phyloP scores from a whole-genome alignment of 2,113 vertebrate species.

The Callocephalon fimbriatum region DNA sequence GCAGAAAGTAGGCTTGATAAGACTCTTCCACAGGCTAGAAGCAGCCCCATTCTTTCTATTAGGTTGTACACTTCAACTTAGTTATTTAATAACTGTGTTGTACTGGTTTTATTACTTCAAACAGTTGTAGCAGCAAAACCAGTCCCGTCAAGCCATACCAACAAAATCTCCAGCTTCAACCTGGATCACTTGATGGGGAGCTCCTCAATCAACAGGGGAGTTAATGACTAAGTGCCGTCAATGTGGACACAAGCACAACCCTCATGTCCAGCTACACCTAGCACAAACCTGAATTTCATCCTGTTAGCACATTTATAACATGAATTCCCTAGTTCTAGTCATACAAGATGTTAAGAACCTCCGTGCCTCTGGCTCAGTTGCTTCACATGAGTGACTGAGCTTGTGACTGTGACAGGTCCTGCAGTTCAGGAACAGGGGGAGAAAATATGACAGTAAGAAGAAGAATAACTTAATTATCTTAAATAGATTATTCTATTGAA shows the following conservation, averaged over 20 bases:
- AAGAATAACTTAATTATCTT: neutral
- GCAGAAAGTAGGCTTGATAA: neutral
- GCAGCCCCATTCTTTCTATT: neutral
- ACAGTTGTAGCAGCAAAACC: neutral
- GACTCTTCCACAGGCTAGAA: neutral
- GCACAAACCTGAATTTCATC: neutral
- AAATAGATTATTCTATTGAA: neutral
- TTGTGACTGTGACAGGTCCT: neutral
- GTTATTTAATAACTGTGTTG: neutral
- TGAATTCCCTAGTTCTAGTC: rapidly evolving
- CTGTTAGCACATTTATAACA: rapidly evolving
- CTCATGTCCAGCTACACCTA: neutral
- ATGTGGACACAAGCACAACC: neutral
- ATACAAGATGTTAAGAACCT: neutral
- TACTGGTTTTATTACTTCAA: neutral
- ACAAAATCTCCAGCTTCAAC: neutral
- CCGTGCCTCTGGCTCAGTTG: rapidly evolving
- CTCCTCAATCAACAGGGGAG: neutral
- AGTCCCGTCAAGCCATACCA: neutral
- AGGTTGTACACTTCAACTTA: neutral
- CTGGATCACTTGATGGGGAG: neutral
- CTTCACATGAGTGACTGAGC: neutral
- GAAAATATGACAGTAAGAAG: neutral
- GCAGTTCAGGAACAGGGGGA: neutral
- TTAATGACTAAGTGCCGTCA: neutral